Evolutionary conservation across 2,113 vertebrate species (phyloP), one percentile per base, ranked within the genome.

Genomic region (Willisornis vidua): DNA sequence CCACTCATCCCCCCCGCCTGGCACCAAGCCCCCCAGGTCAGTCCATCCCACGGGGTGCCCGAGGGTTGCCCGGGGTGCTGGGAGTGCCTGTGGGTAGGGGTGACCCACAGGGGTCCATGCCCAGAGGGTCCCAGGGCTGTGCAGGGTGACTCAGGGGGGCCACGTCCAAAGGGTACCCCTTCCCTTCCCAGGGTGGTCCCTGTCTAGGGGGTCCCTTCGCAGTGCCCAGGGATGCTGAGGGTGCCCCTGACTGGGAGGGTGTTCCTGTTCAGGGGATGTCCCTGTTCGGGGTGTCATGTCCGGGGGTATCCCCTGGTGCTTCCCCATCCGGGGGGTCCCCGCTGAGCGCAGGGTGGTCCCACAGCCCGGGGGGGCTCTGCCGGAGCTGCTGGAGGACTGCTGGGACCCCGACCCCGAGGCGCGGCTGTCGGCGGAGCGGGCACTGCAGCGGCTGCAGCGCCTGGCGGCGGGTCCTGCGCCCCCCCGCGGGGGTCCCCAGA

Each of bases 1-100:
- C 99, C 99, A 14, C 78, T 86, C 19, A 92, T 99, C 72, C 99
- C 99, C 13, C 23, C 87, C 7, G 70, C 97, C 35, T 99, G 99
- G 99, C 59, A 75, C n/a, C 75, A 63, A 31, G 80, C 94, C 28
- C 93, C 94, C 31, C 98, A 98, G 98, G 99, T 99, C 97, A 96
- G 97, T 18, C 24, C 52, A 43, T n/a, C 63, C 1, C 11, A 19
- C 6, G 1, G 9, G 20, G 29, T 7, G n/a, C 22, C 78, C 3
- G 12, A n/a, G 55, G 19, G 31, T 33, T 31, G 19, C 19, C 19
- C 5, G 7, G 52, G 63, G 52, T 15, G 54, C 35, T 72, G 49
- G 16, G 57, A n/a, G n/a, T 7, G n/a, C 13, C 13, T 14, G 3
- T 6, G 45, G 54, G 51, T 11, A 10, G 70, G 41, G 33, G 7